These are phyloP conservation scores for Gasterosteus nipponicus DNA, from an alignment of 2,113 vertebrate genomes.

Conservation along the genomic window DNA sequence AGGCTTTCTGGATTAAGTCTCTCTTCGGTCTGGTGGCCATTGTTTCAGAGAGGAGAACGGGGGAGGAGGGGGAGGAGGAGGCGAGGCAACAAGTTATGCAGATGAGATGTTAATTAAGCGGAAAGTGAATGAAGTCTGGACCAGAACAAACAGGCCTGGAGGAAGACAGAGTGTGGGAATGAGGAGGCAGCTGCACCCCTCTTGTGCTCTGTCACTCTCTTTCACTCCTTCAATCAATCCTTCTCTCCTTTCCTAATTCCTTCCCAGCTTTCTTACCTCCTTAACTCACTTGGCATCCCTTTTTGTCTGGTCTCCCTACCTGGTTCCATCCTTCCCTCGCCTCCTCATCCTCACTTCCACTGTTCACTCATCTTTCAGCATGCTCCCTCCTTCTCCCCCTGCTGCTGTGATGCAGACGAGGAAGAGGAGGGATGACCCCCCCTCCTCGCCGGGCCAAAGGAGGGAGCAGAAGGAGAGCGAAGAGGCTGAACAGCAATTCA, in stretches of 20 bases:
- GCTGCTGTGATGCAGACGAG: conserved; percentile 19
- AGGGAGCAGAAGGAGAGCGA: conserved; percentile 8
- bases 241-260: background rate
- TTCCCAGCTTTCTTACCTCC: background rate
- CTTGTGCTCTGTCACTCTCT: background rate
- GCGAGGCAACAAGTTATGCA: conserved; percentile 94
- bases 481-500: conserved; percentile 94
- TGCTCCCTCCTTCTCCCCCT: background rate
- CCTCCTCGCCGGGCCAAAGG: background rate
- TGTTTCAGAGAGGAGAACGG: conserved; percentile 82
- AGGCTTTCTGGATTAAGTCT: conserved; percentile 83
- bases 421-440: background rate
- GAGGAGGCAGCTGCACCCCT: conserved; percentile 87
- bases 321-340: background rate
- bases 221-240: background rate
- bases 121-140: conserved; percentile 75
- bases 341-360: background rate
- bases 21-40: conserved; percentile 88
- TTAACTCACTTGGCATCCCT: background rate
- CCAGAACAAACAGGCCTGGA: conserved; percentile 91
- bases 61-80: conserved; percentile 48
- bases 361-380: background rate
- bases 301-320: no score
- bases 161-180: conserved; percentile 96
- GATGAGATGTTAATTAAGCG: conserved; percentile 98